Evolutionary conservation across 2,888 invertebrate genomes (phyloP).

Genomic region (Xestobium rufovillosum): DNA sequence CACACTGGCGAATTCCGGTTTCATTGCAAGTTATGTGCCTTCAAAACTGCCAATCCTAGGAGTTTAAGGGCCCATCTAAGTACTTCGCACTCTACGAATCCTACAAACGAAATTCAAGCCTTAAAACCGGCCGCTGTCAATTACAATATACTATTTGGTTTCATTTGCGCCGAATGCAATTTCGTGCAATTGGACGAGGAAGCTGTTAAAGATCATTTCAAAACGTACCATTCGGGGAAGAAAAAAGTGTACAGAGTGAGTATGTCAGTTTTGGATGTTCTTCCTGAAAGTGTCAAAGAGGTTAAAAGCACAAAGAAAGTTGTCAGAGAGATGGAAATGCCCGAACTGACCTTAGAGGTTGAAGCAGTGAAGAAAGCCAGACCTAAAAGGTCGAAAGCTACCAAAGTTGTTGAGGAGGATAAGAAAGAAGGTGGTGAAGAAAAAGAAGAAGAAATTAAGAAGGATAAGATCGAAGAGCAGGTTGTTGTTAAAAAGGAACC

Average conservation of each 20-base stretch:
- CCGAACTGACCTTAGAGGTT: neutral
- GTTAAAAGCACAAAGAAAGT: slow-evolving; percentile 9
- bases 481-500: too few species aligned
- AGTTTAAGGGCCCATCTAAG: slow-evolving; percentile 22
- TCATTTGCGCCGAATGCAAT: slow-evolving; percentile 65
- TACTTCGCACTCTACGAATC: neutral
- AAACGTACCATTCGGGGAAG: slow-evolving; percentile 47
- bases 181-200: slow-evolving; percentile 59
- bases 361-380: slow-evolving; percentile 5
- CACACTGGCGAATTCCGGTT: slow-evolving; percentile 76
- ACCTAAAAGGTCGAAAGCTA: slow-evolving; percentile 3
- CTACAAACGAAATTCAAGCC: slow-evolving; percentile 29
- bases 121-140: slow-evolving; percentile 26
- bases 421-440: slow-evolving; percentile 5
- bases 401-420: neutral
- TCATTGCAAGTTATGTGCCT: slow-evolving; percentile 54
- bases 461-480: too few species aligned
- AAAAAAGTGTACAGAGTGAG: slow-evolving; percentile 41
- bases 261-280: slow-evolving; percentile 28
- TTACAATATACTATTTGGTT: slow-evolving; percentile 44
- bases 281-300: slow-evolving; percentile 26
- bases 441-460: slow-evolving; percentile 12
- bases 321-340: slow-evolving; percentile 19
- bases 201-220: slow-evolving; percentile 57
- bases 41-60: slow-evolving; percentile 29